These are phyloP conservation scores for Leptura quadrifasciata DNA, from an alignment of 2,888 invertebrate genomes.

Conservation along the genomic window DNA sequence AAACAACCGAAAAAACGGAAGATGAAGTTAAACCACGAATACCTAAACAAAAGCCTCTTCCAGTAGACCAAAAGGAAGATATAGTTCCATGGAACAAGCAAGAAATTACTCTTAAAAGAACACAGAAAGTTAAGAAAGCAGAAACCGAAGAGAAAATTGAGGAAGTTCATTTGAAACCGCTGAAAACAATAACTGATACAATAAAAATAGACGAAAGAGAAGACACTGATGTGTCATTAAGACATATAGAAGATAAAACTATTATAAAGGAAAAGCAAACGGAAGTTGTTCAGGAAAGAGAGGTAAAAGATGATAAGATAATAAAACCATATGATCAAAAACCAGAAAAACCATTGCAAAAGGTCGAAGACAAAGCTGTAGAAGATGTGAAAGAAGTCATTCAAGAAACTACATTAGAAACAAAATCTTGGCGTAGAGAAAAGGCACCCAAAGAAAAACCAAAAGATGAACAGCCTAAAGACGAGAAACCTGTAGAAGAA, in stretches of 20 bases:
- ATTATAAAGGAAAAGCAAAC: constrained; percentile 53
- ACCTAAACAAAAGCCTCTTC: constrained; percentile 61
- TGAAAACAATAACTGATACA: no score
- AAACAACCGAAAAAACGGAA: constrained; percentile 75
- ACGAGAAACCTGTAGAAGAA: constrained; percentile 11
- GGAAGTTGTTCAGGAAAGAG: constrained; percentile 78
- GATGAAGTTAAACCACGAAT: constrained; percentile 69
- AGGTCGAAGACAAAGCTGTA: constrained; percentile 48
- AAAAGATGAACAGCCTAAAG: neutral
- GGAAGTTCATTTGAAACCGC: constrained; percentile 54
- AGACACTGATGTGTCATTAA: constrained; percentile 63
- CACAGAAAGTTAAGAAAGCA: constrained; percentile 17
- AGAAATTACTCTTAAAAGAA: constrained; percentile 50
- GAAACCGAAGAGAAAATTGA: constrained; percentile 64
- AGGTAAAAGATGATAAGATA: constrained; percentile 58
- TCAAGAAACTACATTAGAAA: constrained; percentile 53
- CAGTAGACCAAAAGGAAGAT: constrained; percentile 68
- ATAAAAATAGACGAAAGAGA: constrained; percentile 75
- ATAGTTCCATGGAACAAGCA: constrained; percentile 74
- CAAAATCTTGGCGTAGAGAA: constrained; percentile 59
- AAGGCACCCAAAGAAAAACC: constrained; percentile 54
- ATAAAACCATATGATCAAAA: constrained; percentile 22
- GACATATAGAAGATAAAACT: constrained; percentile 16
- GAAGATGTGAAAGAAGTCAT: constrained; percentile 54
- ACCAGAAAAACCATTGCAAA: constrained; percentile 42